Evolutionary conservation across 1,140 invertebrate genomes (phyloP).

Genomic region (Anoplolepis gracilipes): DNA sequence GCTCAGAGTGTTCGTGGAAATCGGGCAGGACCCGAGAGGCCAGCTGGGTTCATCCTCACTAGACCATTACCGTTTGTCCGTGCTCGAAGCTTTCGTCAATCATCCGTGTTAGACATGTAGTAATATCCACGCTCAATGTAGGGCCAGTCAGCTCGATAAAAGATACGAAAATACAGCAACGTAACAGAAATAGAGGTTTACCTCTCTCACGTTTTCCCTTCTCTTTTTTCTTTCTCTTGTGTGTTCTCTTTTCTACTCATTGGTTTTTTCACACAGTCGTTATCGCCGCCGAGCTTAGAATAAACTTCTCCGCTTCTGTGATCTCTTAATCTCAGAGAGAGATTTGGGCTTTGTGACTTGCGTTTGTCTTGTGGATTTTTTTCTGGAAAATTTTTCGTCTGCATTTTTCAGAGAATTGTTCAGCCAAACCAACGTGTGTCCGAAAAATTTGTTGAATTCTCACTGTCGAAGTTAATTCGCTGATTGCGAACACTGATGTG

Average conservation of each 20-base stretch:
- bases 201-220: constrained; percentile 33
- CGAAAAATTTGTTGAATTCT: constrained; percentile 50
- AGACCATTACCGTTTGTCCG: constrained; percentile 80
- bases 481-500: background rate
- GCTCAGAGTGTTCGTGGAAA: constrained; percentile 77
- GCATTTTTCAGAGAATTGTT: constrained; percentile 46
- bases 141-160: constrained; percentile 67
- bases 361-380: constrained; percentile 30
- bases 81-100: constrained; percentile 73
- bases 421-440: constrained; percentile 55
- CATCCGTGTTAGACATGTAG: constrained; percentile 58
- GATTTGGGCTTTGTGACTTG: constrained; percentile 35
- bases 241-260: constrained; percentile 25
- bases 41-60: constrained; percentile 85
- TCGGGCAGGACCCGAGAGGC: constrained; percentile 83
- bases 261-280: constrained; percentile 35
- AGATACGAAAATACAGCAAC: constrained; percentile 65
- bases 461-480: constrained; percentile 54
- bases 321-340: constrained; percentile 38
- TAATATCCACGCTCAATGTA: constrained; percentile 61
- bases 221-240: constrained; percentile 25
- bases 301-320: constrained; percentile 36
- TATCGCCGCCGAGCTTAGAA: constrained; percentile 45
- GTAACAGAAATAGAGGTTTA: constrained; percentile 64
- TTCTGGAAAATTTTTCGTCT: constrained; percentile 33